phyloP scores from a whole-genome alignment of 2,113 vertebrate species.

The Lipophrys pholis region DNA sequence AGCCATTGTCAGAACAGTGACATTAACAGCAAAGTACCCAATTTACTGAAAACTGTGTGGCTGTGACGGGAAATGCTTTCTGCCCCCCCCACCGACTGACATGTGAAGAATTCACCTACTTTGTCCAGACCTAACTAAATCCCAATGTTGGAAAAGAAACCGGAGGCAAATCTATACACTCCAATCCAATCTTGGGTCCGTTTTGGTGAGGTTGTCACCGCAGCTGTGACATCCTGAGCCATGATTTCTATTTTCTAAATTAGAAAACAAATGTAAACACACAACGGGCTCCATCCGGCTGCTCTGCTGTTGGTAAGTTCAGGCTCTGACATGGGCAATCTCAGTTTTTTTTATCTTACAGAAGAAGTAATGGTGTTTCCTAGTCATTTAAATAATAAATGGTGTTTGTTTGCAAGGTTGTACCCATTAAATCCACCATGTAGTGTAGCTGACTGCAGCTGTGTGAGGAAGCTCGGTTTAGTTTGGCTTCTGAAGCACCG shows the following conservation, averaged over 20 bases:
- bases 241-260: not conserved
- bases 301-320: not conserved
- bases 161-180: not conserved
- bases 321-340: not conserved
- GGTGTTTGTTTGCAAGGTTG: not conserved
- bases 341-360: not conserved
- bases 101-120: not conserved
- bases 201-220: not conserved
- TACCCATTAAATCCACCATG: not conserved
- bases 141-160: not conserved
- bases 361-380: not conserved
- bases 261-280: not conserved
- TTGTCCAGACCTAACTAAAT: not conserved
- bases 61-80: not conserved
- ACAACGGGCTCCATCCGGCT: not conserved
- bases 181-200: not conserved
- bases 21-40: not conserved
- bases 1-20: not conserved
- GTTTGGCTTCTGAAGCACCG: no score
- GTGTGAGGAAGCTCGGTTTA: not conserved
- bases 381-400: not conserved
- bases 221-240: not conserved
- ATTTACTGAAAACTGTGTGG: not conserved
- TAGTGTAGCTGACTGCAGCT: not conserved
- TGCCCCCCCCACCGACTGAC: not conserved